A percentile compares a stretch with the other conserved stretches of the same genome.
These are phyloP conservation scores for Palythoa caribaeorum DNA, from an alignment of 92 coral and sea anemone species.

Conservation along the genomic window DNA sequence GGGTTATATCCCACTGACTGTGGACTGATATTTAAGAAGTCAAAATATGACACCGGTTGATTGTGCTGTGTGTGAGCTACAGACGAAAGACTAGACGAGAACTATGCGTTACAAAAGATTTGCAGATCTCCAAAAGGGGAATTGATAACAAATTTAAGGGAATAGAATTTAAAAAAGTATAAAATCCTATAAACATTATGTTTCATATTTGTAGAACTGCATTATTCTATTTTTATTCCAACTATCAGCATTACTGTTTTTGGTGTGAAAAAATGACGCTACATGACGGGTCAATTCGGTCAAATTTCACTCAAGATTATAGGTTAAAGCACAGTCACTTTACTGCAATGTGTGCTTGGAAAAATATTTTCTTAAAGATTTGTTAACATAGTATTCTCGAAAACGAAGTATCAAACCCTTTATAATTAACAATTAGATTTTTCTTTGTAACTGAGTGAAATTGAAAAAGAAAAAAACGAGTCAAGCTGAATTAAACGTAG, in stretches of 20 bases:
- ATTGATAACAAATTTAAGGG: background rate
- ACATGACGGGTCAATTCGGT: conserved; percentile 46
- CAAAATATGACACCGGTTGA: conserved; percentile 48
- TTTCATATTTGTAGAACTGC: background rate
- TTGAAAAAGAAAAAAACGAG: background rate
- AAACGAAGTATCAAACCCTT: background rate
- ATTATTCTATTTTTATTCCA: conserved; percentile 19
- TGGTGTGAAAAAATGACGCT: conserved; percentile 18
- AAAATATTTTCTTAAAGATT: background rate
- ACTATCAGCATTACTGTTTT: conserved; percentile 5
- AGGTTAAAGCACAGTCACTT: conserved; percentile 10
- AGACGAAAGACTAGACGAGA: conserved; percentile 52
- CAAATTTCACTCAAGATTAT: conserved; percentile 15
- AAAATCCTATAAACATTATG: background rate
- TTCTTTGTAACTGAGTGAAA: background rate
- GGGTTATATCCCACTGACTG: conserved; percentile 48
- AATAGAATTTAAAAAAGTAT: background rate
- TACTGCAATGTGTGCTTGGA: background rate
- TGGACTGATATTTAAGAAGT: conserved; percentile 55
- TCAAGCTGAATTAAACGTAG: background rate
- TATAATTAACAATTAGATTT: background rate
- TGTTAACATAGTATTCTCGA: background rate
- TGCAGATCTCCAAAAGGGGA: background rate
- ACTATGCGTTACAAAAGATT: conserved; percentile 36
- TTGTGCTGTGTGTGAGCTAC: conserved; percentile 44